phyloP scores from a whole-genome alignment of 2,113 vertebrate genomes.

The Mesoclemmys tuberculata region DNA sequence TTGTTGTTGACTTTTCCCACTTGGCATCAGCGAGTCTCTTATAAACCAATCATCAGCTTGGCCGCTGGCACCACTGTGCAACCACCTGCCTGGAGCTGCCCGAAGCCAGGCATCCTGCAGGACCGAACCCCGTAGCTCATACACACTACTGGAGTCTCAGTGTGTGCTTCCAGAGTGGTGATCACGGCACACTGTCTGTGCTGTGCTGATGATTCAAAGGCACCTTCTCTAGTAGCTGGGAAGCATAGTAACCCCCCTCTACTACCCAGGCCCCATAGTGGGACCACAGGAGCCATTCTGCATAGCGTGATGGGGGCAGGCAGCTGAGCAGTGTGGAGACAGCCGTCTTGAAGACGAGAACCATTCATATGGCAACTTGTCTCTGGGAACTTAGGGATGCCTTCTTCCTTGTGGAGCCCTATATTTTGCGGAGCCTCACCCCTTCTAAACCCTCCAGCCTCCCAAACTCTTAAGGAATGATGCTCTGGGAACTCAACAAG shows the following conservation, averaged over 20 bases:
- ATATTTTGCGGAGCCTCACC: neutral
- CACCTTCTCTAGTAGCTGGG: neutral
- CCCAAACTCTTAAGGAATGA: neutral
- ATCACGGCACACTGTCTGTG: neutral
- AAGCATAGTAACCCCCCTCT: neutral
- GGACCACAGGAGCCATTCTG: neutral
- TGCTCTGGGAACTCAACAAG: neutral
- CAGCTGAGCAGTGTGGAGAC: neutral
- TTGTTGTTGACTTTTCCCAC: neutral
- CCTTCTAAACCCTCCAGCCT: neutral
- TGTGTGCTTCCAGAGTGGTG: neutral
- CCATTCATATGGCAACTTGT: neutral
- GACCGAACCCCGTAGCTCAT: neutral
- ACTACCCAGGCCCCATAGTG: neutral
- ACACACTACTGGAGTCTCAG: neutral
- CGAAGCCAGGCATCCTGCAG: neutral
- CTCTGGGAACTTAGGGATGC: no score
- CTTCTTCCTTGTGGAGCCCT: no score
- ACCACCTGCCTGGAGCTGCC: neutral
- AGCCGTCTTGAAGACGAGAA: neutral
- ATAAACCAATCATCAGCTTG: neutral
- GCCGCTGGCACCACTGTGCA: neutral
- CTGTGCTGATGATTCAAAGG: neutral
- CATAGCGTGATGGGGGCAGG: neutral
- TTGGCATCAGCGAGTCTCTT: neutral